phyloP scores from a whole-genome alignment of 2,888 invertebrate genomes.

The Yponomeuta malinellus region DNA sequence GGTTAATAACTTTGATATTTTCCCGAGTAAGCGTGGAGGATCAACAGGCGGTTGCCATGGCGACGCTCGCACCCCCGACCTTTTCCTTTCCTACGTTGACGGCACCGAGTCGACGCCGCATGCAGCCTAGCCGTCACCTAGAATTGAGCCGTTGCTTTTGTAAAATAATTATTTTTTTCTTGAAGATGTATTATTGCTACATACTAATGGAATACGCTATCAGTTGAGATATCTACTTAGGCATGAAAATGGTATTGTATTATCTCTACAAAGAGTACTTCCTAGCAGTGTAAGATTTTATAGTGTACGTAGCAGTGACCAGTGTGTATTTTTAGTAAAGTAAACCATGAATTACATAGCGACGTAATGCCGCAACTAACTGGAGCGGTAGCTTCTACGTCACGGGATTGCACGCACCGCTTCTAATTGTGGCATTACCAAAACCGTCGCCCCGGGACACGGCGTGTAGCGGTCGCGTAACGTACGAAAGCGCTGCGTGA shows the following conservation, averaged over 20 bases:
- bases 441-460: conserved; percentile 54
- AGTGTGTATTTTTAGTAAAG: conserved; percentile 52
- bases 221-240: too few species aligned
- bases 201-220: neutral
- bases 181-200: conserved; percentile 10
- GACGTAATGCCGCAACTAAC: conserved; percentile 62
- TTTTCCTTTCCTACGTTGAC: conserved; percentile 17
- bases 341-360: conserved; percentile 53
- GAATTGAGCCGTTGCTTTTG: too few species aligned
- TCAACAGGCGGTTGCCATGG: conserved; percentile 58
- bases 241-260: too few species aligned
- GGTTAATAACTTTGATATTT: conserved; percentile 50
- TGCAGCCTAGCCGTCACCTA: too few species aligned
- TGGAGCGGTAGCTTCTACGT: conserved; percentile 51
- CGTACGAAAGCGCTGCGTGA: conserved; percentile 59
- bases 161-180: too few species aligned
- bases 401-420: conserved; percentile 60
- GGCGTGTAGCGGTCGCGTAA: conserved; percentile 36
- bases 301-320: conserved; percentile 52
- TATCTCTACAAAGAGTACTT: too few species aligned
- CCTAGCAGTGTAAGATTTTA: conserved; percentile 20
- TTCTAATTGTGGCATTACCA: conserved; percentile 70
- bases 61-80: conserved; percentile 52
- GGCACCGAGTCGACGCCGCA: too few species aligned
- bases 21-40: conserved; percentile 22